Conservation (phyloP, 2,888 invertebrate genomes). For the Drosophila differens region DNA sequence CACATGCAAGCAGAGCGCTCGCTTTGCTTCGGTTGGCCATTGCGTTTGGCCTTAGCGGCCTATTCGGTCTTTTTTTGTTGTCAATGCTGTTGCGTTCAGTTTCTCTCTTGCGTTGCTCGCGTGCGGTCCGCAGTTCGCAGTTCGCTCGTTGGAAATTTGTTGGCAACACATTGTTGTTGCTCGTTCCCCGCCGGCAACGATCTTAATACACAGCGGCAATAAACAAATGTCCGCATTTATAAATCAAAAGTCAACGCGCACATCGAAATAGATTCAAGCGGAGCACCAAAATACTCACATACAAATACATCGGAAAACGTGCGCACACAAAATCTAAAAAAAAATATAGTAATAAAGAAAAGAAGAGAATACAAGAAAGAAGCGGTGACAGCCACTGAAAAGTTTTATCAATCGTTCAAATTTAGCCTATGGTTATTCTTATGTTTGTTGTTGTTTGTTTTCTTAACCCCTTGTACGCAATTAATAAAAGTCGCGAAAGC, state of each 20-base stretch:
- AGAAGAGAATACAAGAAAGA: slow-evolving; percentile 6
- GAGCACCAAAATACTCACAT: slow-evolving; percentile 41
- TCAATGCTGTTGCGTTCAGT: slow-evolving; percentile 53
- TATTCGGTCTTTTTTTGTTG: slow-evolving; percentile 13
- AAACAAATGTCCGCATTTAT: slow-evolving; percentile 64
- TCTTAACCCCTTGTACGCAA: slow-evolving; percentile 42
- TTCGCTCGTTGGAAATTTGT: slow-evolving; percentile 17
- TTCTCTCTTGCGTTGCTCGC: slow-evolving; percentile 60
- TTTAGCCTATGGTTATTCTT: slow-evolving; percentile 29
- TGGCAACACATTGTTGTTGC: slow-evolving; percentile 12
- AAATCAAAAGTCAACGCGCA: slow-evolving; percentile 56
- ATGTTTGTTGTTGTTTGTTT: slow-evolving; percentile 21
- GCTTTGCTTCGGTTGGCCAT: slow-evolving; percentile 62
- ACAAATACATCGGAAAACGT: slow-evolving; percentile 50
- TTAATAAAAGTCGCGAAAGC: slow-evolving; percentile 57
- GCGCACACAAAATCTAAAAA: slow-evolving; percentile 32
- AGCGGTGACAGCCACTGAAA: slow-evolving; percentile 50
- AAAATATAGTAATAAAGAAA: slow-evolving; percentile 1
- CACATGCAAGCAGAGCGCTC: slow-evolving; percentile 29
- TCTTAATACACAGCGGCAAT: slow-evolving; percentile 39
- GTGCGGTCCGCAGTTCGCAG: slow-evolving; percentile 68
- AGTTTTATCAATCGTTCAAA: slow-evolving; percentile 54
- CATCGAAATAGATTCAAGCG: slow-evolving; percentile 40
- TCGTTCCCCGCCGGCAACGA: slow-evolving; percentile 48
- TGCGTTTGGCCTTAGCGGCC: slow-evolving; percentile 50